These are phyloP conservation scores for Physeter macrocephalus DNA, from an alignment of 2,113 vertebrate genomes.

Conservation along the genomic window DNA sequence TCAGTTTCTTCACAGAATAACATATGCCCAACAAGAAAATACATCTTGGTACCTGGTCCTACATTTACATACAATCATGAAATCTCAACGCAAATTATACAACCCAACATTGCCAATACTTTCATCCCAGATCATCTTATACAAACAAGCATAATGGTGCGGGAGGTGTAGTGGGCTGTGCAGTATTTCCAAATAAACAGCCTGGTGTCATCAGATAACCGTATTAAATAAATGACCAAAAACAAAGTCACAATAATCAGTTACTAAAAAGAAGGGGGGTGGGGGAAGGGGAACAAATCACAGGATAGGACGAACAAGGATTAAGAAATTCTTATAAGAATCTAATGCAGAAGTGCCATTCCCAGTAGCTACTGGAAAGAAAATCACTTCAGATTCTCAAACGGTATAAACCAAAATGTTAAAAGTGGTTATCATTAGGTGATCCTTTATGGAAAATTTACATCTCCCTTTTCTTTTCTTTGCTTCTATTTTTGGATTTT, in stretches of 20 bases:
- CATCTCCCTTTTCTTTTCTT: neutral
- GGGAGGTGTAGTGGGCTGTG: neutral
- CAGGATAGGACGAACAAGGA: neutral
- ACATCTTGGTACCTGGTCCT: neutral
- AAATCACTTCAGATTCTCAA: slow-evolving; percentile 30
- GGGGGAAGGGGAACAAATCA: neutral
- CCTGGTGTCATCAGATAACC: neutral
- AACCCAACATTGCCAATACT: neutral
- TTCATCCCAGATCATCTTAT: neutral
- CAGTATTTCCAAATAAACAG: neutral
- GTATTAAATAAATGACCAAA: neutral
- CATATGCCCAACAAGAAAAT: neutral
- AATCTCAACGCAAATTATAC: neutral
- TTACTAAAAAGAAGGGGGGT: neutral
- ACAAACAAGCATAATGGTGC: neutral
- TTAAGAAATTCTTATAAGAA: neutral
- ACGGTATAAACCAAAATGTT: neutral
- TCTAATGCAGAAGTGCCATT: slow-evolving; percentile 8
- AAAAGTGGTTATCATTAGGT: neutral
- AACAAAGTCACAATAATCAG: neutral
- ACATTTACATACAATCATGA: neutral
- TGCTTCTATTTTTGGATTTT: neutral
- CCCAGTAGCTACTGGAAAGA: neutral
- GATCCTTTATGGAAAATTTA: neutral
- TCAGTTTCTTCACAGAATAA: neutral